Evolutionary conservation across 2,888 invertebrate genomes (phyloP).

Genomic region (Macaria liturata): DNA sequence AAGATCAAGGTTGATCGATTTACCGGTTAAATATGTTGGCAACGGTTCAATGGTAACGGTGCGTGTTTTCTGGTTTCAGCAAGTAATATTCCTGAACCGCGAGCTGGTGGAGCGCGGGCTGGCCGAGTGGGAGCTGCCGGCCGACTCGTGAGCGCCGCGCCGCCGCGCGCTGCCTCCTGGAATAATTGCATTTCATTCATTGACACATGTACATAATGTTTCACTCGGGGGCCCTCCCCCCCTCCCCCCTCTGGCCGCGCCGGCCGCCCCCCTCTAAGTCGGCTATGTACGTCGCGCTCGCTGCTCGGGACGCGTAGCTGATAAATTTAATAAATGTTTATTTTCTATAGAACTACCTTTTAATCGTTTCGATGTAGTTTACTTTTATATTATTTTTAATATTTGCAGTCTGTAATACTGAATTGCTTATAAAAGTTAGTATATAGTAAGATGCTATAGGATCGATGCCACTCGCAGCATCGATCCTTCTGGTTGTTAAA

Average conservation of each 20-base stretch:
- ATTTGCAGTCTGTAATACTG: slow-evolving; percentile 31
- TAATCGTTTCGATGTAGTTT: slow-evolving; percentile 38
- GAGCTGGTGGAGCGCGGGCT: slow-evolving; percentile 93
- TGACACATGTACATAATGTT: slow-evolving; percentile 56
- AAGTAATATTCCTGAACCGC: slow-evolving; percentile 93
- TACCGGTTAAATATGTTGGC: slow-evolving; percentile 28
- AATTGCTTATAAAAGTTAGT: slow-evolving; percentile 32
- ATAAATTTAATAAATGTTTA: slow-evolving; percentile 64
- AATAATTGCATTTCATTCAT: slow-evolving; percentile 64
- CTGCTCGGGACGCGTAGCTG: slow-evolving; percentile 60
- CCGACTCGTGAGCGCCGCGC: slow-evolving; percentile 66
- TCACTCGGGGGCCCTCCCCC: slow-evolving; percentile 45
- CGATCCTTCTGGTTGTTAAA: slow-evolving; percentile 38
- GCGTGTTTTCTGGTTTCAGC: slow-evolving; percentile 68
- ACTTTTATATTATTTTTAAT: slow-evolving; percentile 29
- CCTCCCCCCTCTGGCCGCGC: slow-evolving; percentile 23
- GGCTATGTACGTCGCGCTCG: slow-evolving; percentile 51
- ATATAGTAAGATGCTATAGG: slow-evolving; percentile 25
- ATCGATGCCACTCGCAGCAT: slow-evolving; percentile 34
- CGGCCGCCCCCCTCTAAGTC: slow-evolving; percentile 26
- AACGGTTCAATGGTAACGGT: slow-evolving; percentile 29
- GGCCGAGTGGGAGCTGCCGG: slow-evolving; percentile 87
- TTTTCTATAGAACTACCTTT: slow-evolving; percentile 44
- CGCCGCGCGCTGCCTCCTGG: slow-evolving; percentile 52
- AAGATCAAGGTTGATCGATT: slow-evolving; percentile 35